phyloP scores from a whole-genome alignment of 2,113 vertebrate genomes.

The Tetrax tetrax region DNA sequence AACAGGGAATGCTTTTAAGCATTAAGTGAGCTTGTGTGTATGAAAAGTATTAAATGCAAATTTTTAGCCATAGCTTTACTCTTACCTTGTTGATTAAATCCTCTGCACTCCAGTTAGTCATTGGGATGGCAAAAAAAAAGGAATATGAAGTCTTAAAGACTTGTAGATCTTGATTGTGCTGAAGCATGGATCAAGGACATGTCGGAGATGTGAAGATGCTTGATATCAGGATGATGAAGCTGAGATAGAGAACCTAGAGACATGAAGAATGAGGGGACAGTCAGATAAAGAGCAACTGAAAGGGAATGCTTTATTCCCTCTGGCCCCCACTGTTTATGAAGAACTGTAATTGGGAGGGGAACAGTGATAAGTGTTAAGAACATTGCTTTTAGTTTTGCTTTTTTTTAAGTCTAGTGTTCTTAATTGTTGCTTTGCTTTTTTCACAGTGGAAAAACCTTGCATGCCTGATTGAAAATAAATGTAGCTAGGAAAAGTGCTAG shows the following conservation, averaged over 20 bases:
- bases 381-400: slow-evolving; percentile 11
- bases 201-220: background rate
- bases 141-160: background rate
- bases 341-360: background rate
- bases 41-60: background rate
- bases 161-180: background rate
- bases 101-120: background rate
- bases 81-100: background rate
- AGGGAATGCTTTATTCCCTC: background rate
- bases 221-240: background rate
- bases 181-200: background rate
- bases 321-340: background rate
- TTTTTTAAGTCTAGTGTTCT: background rate
- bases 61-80: background rate
- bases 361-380: background rate
- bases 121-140: background rate
- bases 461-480: background rate
- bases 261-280: background rate
- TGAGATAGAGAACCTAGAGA: background rate
- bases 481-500: background rate
- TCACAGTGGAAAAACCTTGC: background rate
- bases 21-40: background rate
- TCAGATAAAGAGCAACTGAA: background rate
- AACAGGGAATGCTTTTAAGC: background rate
- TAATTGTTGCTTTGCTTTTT: background rate